phyloP scores from a whole-genome alignment of 2,113 vertebrate species.

The Grus americana region DNA sequence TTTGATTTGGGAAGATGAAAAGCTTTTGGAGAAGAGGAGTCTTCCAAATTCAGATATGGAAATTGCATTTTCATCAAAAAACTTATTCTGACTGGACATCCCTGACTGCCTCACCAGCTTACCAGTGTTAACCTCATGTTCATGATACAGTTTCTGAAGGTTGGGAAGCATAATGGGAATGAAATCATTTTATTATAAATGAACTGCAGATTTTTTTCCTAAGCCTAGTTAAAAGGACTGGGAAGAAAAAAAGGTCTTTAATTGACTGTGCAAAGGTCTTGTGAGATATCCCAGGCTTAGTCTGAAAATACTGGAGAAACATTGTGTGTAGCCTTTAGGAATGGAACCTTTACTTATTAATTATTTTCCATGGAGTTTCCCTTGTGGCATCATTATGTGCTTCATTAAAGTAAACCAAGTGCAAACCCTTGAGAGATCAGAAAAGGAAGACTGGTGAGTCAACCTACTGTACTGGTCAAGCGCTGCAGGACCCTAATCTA shows the following conservation, averaged over 20 bases:
- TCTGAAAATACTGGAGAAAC: constrained; percentile 10
- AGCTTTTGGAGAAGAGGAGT: not conserved
- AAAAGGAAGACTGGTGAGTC: not conserved
- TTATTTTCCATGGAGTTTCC: constrained; percentile 39
- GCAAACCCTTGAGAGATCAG: not conserved
- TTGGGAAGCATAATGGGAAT: not conserved
- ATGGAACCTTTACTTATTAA: constrained; percentile 21
- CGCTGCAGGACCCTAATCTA: not conserved
- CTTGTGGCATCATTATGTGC: constrained; percentile 36
- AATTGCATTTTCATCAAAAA: not conserved
- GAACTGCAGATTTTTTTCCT: not conserved
- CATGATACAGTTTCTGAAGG: not conserved
- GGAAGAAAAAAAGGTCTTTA: not conserved
- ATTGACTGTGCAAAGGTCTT: not conserved
- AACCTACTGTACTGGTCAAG: not conserved
- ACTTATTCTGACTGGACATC: not conserved
- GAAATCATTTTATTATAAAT: constrained; percentile 3
- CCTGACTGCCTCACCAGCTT: not conserved
- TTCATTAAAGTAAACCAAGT: constrained; percentile 23
- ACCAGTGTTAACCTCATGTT: not conserved
- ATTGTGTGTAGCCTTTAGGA: not conserved
- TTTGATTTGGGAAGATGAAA: not conserved
- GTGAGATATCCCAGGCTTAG: constrained; percentile 4
- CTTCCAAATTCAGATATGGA: not conserved
- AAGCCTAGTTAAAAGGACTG: not conserved